A percentile compares a stretch with the other conserved stretches of the same genome.
These are phyloP conservation scores for Podarcis muralis DNA, from an alignment of 2,113 vertebrate genomes.

Conservation along the genomic window DNA sequence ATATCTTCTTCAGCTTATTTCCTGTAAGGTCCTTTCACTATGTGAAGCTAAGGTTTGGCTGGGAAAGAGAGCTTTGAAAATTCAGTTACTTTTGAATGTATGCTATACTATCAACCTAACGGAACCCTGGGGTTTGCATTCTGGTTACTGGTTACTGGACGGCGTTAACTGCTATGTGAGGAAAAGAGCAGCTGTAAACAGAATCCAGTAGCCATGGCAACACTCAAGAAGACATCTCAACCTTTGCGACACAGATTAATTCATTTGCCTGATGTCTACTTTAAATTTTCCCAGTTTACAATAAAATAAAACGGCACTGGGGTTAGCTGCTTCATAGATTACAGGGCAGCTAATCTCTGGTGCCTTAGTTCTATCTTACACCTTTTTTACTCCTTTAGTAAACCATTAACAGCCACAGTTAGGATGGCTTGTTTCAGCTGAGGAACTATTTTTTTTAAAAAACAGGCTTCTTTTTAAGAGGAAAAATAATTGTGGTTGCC, in stretches of 20 bases:
- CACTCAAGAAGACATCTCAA: background rate
- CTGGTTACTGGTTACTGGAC: background rate
- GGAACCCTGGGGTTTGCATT: slow-evolving; percentile 11
- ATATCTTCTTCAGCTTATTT: background rate
- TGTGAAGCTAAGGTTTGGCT: background rate
- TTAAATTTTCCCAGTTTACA: background rate
- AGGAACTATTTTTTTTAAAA: rapidly evolving
- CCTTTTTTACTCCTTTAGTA: background rate
- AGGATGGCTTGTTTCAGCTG: background rate
- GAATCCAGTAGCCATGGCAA: slow-evolving; percentile 20
- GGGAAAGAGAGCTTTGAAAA: background rate
- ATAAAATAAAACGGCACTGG: background rate
- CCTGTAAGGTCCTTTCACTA: background rate
- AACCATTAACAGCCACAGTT: background rate
- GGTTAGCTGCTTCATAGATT: background rate
- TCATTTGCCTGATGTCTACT: background rate
- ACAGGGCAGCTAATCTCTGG: background rate
- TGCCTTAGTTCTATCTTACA: background rate
- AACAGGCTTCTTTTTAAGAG: background rate
- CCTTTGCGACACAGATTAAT: background rate
- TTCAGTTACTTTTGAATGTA: background rate
- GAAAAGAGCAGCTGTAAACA: slow-evolving; percentile 35
- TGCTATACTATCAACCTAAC: slow-evolving; percentile 32
- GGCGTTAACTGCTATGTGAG: background rate
- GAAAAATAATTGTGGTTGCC: background rate